Evolutionary conservation across 2,113 vertebrate genomes (phyloP), one percentile per base, ranked within the genome.

Genomic region (Agapornis roseicollis): DNA sequence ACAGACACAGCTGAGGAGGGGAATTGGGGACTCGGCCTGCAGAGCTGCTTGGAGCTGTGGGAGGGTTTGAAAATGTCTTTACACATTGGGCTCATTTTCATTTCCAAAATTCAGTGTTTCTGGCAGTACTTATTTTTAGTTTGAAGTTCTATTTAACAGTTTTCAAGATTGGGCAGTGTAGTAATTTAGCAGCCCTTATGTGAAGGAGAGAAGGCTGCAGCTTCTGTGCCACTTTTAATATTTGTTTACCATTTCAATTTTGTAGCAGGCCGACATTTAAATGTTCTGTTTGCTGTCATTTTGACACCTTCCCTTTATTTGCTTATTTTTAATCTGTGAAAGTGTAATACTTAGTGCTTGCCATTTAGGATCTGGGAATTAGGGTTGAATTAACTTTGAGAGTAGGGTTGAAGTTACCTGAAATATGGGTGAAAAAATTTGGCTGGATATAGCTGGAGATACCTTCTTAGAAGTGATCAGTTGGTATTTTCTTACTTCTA

Each of bases 61-160:
- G 92, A 94, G 82, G 72, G 60, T 74, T 96, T 91, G 72, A 80
- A 91, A 96, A 91, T 44, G 52, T 66, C 85, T 91, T 94, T 88
- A 80, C 47, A 78, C 33, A 0, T 95, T 88, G 55, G 82, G 47
- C 76, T 95, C 76, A 93, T 96, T 95, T 95, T 96, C 82, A 55
- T 97, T 93, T 83, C 85, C 92, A 93, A 95, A 96, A 90, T 90
- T 85, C 94, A 97, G 88, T 86, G 90, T 94, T 97, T 95, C 93
- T 96, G 88, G 85, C 90, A 93, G 88, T 55, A 68, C 37, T 91
- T 96, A 95, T 97, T 94, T 96, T 97, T 95, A 96, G 95, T 90
- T 94, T 90, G 71, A 88, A 91, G 91, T 85, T 94, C 91, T 80
- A 80, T 88, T 90, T 96, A 96, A 91, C 94, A 95, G 81, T 88